Conservation (phyloP, 2,113 vertebrate genomes). For the Periophthalmodon schlosseri region DNA sequence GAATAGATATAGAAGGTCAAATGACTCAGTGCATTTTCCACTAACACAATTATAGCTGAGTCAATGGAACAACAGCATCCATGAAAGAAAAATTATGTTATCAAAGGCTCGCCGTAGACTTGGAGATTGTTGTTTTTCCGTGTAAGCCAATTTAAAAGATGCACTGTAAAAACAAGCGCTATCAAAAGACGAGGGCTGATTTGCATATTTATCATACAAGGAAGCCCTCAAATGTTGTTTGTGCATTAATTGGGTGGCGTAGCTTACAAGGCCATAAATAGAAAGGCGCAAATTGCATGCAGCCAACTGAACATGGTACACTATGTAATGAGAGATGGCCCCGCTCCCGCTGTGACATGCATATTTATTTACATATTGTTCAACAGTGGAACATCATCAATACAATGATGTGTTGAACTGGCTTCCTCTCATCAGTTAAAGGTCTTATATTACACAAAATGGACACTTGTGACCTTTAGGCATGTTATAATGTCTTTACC, state of each 20-base stretch:
- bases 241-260: slow-evolving; percentile 44
- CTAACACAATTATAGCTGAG: slow-evolving; percentile 68
- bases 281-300: slow-evolving; percentile 50
- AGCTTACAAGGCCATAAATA: slow-evolving; percentile 54
- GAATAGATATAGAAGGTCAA: slow-evolving; percentile 71
- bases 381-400: slow-evolving; percentile 46
- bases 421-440: slow-evolving; percentile 50
- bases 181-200: slow-evolving; percentile 42
- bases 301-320: slow-evolving; percentile 43
- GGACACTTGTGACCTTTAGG: too few species aligned
- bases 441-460: too few species aligned
- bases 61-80: slow-evolving; percentile 63
- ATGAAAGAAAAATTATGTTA: slow-evolving; percentile 58
- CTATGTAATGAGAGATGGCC: slow-evolving; percentile 50
- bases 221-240: slow-evolving; percentile 35
- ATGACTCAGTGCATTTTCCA: slow-evolving; percentile 59
- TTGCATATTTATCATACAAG: slow-evolving; percentile 61
- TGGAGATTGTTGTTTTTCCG: slow-evolving; percentile 31
- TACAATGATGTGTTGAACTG: slow-evolving; percentile 56
- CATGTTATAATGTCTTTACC: too few species aligned
- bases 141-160: slow-evolving; percentile 52
- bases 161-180: slow-evolving; percentile 40
- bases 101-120: slow-evolving; percentile 50
- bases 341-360: slow-evolving; percentile 7
- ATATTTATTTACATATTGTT: slow-evolving; percentile 38